Percentiles rank a stretch among this genome's conserved stretches.
These are phyloP conservation scores for Pseudopipra pipra DNA, from an alignment of 2,113 vertebrate species.

Conservation along the genomic window DNA sequence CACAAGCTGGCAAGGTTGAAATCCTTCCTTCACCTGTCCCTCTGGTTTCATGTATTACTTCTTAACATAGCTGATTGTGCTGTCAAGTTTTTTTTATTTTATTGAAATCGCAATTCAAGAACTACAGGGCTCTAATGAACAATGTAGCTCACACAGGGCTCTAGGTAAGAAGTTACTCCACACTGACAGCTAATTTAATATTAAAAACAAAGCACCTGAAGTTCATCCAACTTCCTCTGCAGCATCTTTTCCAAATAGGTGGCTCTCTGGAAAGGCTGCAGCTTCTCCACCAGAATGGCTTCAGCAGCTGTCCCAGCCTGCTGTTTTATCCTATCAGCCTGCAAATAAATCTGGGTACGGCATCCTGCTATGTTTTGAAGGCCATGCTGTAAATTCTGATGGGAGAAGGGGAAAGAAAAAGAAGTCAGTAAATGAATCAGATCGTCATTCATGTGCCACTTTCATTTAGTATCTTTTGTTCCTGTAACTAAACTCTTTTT, in stretches of 20 bases:
- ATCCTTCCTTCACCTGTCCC: not conserved
- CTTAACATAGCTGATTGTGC: not conserved
- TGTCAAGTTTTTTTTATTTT: not conserved
- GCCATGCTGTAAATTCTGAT: conserved; percentile 75
- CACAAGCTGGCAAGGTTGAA: not conserved
- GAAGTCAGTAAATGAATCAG: not conserved
- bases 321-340: conserved; percentile 70
- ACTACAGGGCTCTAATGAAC: not conserved
- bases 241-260: conserved; percentile 75
- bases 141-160: not conserved
- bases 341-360: conserved; percentile 66
- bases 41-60: not conserved
- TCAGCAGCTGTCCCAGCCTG: conserved; percentile 63
- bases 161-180: not conserved
- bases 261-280: conserved; percentile 73
- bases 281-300: conserved; percentile 71
- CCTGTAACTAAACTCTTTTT: conserved; percentile 30
- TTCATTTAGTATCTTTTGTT: conserved; percentile 9
- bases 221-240: conserved; percentile 67
- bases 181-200: not conserved
- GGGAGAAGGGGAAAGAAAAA: not conserved
- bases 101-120: not conserved
- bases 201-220: conserved; percentile 74
- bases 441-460: not conserved
- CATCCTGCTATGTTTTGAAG: conserved; percentile 65